Base-by-base conservation (phyloP, 1,140 invertebrate species). In the Drosophila ananassae region DNA sequence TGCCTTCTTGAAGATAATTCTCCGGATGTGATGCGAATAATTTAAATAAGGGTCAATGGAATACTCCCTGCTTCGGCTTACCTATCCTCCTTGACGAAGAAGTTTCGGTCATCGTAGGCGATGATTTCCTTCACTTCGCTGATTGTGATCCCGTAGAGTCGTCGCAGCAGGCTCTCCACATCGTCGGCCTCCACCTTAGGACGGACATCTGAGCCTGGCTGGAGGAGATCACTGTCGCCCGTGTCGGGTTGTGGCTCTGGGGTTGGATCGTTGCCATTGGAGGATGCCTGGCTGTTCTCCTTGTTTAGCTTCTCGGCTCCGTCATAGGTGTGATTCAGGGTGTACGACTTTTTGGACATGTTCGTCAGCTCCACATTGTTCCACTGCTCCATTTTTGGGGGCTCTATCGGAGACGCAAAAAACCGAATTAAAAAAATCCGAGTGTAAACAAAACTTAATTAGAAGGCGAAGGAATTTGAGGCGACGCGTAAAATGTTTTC, bases 71-170 rank as follows among this genome's bases (percentile, higher is more conserved):
- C 1, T 1, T 1, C 24, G 6, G 63, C 90, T 91, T 73, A 91
- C 90, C 77, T 72, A 77, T 91, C 90, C 66, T 89, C 54, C 90
- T 83, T 21, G 94, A 92, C 68, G 89, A 93, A 79, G 79, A 94
- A 97, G 92, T 98, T 98, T 79, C 94, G 95, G 91, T 98, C 97
- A 82, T 97, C 96, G 83, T 97, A 98, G 9, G 95, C 94, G 63
- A 96, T 95, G 0, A 97, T 89, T 82, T 96, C 94, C 12, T 92
- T 93, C 2, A 97, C 93, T 24, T 93, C 93, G n/a, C 92, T 92
- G 1, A 94, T 93, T 6, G 93, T 93, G 8, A 97, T 93, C 2
- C 95, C 96, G 78, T 96, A 97, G 0, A 96, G 92, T 2, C 93
- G 92, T 73, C 94, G 92, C 0, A 95, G 92, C 1, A 97, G 79